Base-by-base conservation (phyloP, 2,113 vertebrate species). In the Sardina pilchardus region DNA sequence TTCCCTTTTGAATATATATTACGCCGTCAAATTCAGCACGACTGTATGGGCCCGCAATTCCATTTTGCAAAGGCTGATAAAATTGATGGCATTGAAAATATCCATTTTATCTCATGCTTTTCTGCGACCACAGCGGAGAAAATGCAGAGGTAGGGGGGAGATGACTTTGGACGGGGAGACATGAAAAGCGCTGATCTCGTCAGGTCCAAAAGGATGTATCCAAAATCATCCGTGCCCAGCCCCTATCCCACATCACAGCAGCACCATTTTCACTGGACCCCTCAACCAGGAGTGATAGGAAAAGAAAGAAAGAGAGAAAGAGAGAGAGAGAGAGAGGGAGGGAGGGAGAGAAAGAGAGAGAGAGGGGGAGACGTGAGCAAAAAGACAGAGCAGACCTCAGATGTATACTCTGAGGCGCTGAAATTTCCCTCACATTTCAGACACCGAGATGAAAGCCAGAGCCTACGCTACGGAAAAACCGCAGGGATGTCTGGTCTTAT, bases 31-130 rank as follows among this genome's bases (percentile, higher is more conserved):
- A 80, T 39, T 36, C 82, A 81, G 82, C 80, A 84, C 84, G 87
- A 67, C 67, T 36, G 14, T 36, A 34, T 75, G 67, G 67, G 67
- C 30, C 26, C 14, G 67, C 67, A 81, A 78, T 84, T 71, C 67
- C 71, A 83, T 83, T 83, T 88, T 86, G 85, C 47, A 63, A 80
- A 45, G 80, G 81, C 19, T 78, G 47, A 67, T 78, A 10, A 36
- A 36, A 36, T 36, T 75, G 67, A 75, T 75, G 17, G 30, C 67
- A 36, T 34, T 30, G 30, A 75, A 75, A 75, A 75, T 36, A 34
- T 36, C 67, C 67, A 30, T 47, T 88, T 85, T 80, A 88, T 82
- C 83, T 86, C 59, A 39, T 44, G 12, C 83, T 88, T 84, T 53
- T 16, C 67, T 80, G 88, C 47, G 81, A 45, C 83, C 84, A 82